These are phyloP conservation scores for Astyanax mexicanus DNA, from an alignment of 2,797 vertebrate genomes.

Conservation along the genomic window DNA sequence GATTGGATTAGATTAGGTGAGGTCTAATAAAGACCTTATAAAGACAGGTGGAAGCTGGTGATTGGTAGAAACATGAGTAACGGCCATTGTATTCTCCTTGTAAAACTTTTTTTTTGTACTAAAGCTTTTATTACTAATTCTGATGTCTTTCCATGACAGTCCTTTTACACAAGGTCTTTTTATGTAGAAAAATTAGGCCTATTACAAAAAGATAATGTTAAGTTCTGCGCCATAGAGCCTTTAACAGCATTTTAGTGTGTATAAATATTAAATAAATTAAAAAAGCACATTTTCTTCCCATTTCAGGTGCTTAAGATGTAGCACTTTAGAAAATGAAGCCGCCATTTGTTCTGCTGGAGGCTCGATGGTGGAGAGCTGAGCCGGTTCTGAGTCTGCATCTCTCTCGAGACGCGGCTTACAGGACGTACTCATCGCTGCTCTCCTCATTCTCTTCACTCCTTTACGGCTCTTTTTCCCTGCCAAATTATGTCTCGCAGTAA, in stretches of 20 bases:
- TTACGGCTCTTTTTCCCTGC: conserved; percentile 9
- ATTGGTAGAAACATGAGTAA: too few relatives aligned
- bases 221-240: conserved; percentile 3
- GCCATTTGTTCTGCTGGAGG: conserved; percentile 36
- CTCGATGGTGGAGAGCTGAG: conserved; percentile 14
- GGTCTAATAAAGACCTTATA: too few relatives aligned
- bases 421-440: too few relatives aligned
- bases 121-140: background rate
- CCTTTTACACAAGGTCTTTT: conserved; percentile 11
- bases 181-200: background rate
- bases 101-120: too few relatives aligned
- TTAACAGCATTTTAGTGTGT: conserved; percentile 1
- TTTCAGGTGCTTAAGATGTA: conserved; percentile 22
- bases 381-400: conserved; percentile 22
- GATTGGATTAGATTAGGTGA: too few relatives aligned
- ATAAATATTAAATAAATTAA: conserved; percentile 16
- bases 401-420: conserved; percentile 33
- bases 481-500: conserved; percentile 37
- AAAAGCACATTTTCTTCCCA: background rate
- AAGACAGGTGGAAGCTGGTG: too few relatives aligned
- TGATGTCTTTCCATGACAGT: background rate
- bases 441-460: conserved; percentile 26
- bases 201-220: background rate
- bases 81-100: too few relatives aligned
- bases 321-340: conserved; percentile 17